Conservation (phyloP, 2,797 vertebrate genomes). For the Chaetodon trifasciatus region DNA sequence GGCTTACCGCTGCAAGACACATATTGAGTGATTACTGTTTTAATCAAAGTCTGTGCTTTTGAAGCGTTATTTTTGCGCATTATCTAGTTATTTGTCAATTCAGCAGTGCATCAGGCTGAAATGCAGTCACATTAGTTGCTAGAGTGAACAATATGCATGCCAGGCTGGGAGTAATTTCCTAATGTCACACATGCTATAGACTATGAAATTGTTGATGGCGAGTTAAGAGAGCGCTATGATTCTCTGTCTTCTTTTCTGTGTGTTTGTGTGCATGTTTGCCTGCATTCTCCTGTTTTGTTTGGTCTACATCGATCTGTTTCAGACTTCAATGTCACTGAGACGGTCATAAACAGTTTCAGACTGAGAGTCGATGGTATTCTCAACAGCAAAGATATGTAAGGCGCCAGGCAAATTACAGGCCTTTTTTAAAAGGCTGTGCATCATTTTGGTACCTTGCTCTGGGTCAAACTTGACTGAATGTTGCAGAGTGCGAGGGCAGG, state of each 20-base stretch:
- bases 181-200: slow-evolving; percentile 29
- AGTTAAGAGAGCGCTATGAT: slow-evolving; percentile 36
- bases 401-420: too few relatives aligned
- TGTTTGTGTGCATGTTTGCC: background rate
- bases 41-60: slow-evolving; percentile 13
- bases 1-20: background rate
- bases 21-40: background rate
- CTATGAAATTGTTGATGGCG: slow-evolving; percentile 58
- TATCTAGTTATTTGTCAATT: slow-evolving; percentile 48
- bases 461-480: background rate
- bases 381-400: background rate
- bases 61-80: slow-evolving; percentile 7
- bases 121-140: slow-evolving; percentile 7
- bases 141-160: slow-evolving; percentile 19
- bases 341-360: background rate
- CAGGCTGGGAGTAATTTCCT: slow-evolving; percentile 41
- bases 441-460: background rate
- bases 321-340: background rate
- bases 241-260: background rate
- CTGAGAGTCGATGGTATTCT: background rate
- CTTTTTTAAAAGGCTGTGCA: background rate
- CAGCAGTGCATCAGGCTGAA: slow-evolving; percentile 36
- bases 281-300: background rate
- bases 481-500: background rate
- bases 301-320: slow-evolving; percentile 9